Conservation (phyloP, 2,113 vertebrate genomes). For the Rhodinocichla rosea region DNA sequence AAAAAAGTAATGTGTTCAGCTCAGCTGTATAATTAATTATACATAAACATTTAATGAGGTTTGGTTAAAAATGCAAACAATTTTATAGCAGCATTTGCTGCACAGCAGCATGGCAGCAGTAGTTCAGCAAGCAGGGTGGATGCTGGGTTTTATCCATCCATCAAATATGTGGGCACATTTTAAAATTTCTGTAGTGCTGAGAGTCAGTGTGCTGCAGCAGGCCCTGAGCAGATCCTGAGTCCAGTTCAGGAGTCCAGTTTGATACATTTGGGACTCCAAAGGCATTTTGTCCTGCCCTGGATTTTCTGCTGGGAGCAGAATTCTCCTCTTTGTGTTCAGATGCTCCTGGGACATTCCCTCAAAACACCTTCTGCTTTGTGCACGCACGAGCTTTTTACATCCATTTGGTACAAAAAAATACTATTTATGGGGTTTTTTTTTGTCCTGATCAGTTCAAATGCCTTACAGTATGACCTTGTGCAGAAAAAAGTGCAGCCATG, state of each 20-base stretch:
- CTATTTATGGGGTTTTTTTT: not conserved
- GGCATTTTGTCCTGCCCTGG: not conserved
- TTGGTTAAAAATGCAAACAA: not conserved
- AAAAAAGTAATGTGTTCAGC: not conserved
- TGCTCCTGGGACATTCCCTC: not conserved
- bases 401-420: not conserved
- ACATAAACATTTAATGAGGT: slow-evolving; percentile 5
- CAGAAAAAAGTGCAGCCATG: not conserved
- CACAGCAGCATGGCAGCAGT: not conserved
- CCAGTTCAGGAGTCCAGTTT: not conserved
- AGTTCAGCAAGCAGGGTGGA: not conserved
- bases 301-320: not conserved
- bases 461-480: not conserved
- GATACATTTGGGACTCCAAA: not conserved
- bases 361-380: not conserved
- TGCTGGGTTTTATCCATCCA: not conserved
- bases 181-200: not conserved
- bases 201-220: not conserved
- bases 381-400: not conserved
- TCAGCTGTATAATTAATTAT: slow-evolving; percentile 8
- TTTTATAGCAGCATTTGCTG: not conserved
- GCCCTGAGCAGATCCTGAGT: not conserved
- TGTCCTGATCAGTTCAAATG: not conserved
- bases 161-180: not conserved
- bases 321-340: not conserved